A percentile compares a stretch with the other conserved stretches of the same genome.
Conservation (phyloP, 2,113 vertebrate species). For the Isurus oxyrinchus region DNA sequence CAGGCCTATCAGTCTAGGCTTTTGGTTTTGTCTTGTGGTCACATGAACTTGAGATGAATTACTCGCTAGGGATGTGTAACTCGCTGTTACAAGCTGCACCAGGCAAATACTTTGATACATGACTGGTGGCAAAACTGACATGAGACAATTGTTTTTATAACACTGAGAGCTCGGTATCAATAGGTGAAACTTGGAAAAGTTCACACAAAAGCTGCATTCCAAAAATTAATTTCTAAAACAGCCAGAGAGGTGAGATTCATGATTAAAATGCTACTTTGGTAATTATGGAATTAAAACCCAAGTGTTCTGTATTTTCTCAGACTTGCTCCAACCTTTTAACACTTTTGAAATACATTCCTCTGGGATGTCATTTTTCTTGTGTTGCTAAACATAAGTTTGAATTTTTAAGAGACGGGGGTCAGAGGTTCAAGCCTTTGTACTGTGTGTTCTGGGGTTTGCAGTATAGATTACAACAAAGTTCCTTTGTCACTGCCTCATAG, state of each 20-base stretch:
- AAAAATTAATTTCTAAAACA: no score
- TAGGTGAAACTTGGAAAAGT: neutral
- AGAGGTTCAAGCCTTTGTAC: slow-evolving; percentile 57
- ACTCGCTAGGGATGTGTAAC: neutral
- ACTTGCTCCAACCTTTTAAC: neutral
- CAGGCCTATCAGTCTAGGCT: neutral
- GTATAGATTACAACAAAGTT: slow-evolving; percentile 47
- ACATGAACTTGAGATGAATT: neutral
- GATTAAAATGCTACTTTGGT: neutral
- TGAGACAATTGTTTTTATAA: neutral
- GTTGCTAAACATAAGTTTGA: slow-evolving; percentile 55
- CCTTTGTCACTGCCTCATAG: slow-evolving; percentile 47
- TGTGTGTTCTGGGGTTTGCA: slow-evolving; percentile 48
- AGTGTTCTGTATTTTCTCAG: neutral
- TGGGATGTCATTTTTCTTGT: slow-evolving; percentile 53
- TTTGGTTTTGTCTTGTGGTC: neutral
- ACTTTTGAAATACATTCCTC: slow-evolving; percentile 39
- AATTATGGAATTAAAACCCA: neutral
- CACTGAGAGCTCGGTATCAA: neutral
- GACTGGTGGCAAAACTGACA: neutral
- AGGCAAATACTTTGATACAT: neutral
- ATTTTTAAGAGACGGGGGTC: slow-evolving; percentile 54
- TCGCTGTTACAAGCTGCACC: neutral
- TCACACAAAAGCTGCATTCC: neutral
- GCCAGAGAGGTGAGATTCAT: neutral